Evolutionary conservation across 2,888 invertebrate genomes (phyloP).

Genomic region (Lasioglossum zephyrum): DNA sequence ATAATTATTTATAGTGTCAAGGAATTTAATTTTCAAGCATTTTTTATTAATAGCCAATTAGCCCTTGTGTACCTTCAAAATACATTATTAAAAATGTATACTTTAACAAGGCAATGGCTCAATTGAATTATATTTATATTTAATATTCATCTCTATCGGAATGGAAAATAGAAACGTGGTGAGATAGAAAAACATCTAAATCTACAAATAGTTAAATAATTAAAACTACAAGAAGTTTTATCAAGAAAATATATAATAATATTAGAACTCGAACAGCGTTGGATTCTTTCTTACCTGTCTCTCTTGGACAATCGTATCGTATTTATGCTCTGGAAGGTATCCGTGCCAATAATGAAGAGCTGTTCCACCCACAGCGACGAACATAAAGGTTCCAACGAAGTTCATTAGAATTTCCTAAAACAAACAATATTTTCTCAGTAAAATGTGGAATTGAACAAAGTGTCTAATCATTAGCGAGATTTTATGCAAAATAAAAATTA

Average conservation of each 20-base stretch:
- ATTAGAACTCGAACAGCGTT: background rate
- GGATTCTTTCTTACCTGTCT: slow-evolving; percentile 86
- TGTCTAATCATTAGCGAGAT: background rate
- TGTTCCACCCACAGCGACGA: slow-evolving; percentile 93
- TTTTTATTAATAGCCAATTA: background rate
- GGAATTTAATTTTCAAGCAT: background rate
- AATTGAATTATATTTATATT: background rate
- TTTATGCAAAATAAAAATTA: background rate
- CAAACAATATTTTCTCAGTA: slow-evolving; percentile 50
- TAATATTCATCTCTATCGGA: background rate
- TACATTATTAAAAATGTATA: background rate
- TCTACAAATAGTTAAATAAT: too few relatives aligned
- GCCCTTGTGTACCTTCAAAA: too few relatives aligned
- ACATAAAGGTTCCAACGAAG: slow-evolving; percentile 93
- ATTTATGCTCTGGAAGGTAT: slow-evolving; percentile 92
- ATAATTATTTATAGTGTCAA: too few relatives aligned
- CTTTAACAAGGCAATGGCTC: background rate
- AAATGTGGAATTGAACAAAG: background rate
- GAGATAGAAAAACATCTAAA: too few relatives aligned
- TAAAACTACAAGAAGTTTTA: too few relatives aligned
- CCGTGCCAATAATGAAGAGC: slow-evolving; percentile 96
- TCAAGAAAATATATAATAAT: too few relatives aligned
- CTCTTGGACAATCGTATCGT: slow-evolving; percentile 90
- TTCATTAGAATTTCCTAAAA: slow-evolving; percentile 95
- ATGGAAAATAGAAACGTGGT: background rate